phyloP scores from a whole-genome alignment of 2,113 vertebrate species.

The Laterallus jamaicensis region DNA sequence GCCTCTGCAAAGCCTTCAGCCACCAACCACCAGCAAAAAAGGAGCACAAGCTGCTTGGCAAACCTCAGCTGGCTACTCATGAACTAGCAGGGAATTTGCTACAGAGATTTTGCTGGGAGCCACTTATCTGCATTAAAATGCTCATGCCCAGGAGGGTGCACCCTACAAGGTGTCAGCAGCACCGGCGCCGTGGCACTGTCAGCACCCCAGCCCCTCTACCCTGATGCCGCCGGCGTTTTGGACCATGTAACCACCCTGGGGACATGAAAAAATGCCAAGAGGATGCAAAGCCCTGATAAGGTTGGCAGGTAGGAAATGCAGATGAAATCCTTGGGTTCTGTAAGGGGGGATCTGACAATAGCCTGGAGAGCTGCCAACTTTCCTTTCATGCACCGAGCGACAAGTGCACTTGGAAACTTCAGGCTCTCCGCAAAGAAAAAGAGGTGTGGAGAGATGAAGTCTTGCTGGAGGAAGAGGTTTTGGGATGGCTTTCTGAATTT shows the following conservation, averaged over 20 bases:
- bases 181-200: fast-evolving
- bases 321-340: neutral
- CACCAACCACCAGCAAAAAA: neutral
- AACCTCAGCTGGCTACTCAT: neutral
- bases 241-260: fast-evolving
- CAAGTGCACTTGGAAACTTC: neutral
- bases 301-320: neutral
- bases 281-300: conserved; percentile 20
- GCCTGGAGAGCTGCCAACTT: conserved; percentile 43
- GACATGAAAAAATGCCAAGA: neutral
- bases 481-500: neutral
- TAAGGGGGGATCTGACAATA: conserved; percentile 27
- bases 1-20: neutral
- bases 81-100: neutral
- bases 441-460: neutral
- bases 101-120: neutral
- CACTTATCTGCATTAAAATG: neutral
- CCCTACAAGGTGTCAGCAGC: neutral
- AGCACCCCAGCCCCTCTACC: neutral
- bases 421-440: neutral
- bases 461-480: neutral
- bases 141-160: fast-evolving
- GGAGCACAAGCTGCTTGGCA: fast-evolving
- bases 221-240: fast-evolving
- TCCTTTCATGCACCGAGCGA: neutral